Conservation (phyloP, 1,140 invertebrate genomes). For the Cheumatopsyche charites region DNA sequence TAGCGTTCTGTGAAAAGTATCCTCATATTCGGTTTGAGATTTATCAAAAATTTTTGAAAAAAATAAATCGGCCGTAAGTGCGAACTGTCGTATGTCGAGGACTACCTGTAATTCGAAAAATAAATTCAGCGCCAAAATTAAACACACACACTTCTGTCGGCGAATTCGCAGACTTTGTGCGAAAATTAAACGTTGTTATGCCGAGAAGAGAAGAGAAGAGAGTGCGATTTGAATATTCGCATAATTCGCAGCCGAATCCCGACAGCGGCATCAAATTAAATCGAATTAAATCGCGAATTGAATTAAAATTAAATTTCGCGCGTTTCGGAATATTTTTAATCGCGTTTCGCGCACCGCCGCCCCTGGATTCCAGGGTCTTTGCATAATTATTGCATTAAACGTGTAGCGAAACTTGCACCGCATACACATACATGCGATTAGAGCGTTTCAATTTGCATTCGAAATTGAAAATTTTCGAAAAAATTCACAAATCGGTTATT, state of each 20-base stretch:
- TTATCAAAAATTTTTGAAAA: too few relatives aligned
- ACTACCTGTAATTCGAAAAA: too few relatives aligned
- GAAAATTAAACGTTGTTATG: too few relatives aligned
- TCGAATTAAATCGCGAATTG: background rate
- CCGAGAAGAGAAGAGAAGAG: too few relatives aligned
- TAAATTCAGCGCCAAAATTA: background rate
- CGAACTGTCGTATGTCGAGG: too few relatives aligned
- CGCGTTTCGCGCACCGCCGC: conserved; percentile 38
- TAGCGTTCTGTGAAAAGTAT: too few relatives aligned
- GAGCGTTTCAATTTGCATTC: background rate
- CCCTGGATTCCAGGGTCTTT: conserved; percentile 43
- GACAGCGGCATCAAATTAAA: background rate
- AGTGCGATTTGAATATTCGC: conserved; percentile 13
- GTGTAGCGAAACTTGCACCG: conserved; percentile 1
- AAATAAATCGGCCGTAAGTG: too few relatives aligned
- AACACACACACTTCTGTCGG: background rate
- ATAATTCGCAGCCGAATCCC: background rate
- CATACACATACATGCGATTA: background rate
- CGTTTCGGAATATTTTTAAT: conserved; percentile 45
- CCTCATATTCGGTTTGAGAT: too few relatives aligned
- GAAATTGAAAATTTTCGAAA: too few relatives aligned
- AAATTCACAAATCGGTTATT: too few relatives aligned
- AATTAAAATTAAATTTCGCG: conserved; percentile 39
- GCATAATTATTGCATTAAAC: conserved; percentile 44
- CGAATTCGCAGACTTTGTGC: background rate